Evolutionary conservation across 2,888 invertebrate species (phyloP).

Genomic region (Orthosia cruda): DNA sequence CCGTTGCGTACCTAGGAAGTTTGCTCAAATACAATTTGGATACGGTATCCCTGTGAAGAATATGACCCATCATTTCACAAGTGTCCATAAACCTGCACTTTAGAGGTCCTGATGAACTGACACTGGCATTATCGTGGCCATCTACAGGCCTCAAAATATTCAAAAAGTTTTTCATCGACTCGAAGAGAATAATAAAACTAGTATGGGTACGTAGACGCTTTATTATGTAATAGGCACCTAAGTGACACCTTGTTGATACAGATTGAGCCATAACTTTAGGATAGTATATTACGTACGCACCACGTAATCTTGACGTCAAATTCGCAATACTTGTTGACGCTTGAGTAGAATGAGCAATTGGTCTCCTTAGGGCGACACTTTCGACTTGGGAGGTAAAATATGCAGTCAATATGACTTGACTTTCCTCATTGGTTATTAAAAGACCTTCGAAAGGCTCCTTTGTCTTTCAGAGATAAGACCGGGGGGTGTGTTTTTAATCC

Average conservation of each 20-base stretch:
- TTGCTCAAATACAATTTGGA: no score
- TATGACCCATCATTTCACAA: no score
- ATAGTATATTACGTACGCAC: constrained; percentile 33
- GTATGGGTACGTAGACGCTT: not conserved
- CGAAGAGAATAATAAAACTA: no score
- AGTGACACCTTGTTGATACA: constrained; percentile 41
- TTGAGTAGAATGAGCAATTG: constrained; percentile 46
- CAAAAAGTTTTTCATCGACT: no score
- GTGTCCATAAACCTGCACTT: no score
- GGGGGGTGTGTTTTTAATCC: no score
- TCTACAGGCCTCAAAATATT: no score
- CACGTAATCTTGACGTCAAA: constrained; percentile 58
- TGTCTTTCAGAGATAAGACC: not conserved
- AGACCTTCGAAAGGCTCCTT: not conserved
- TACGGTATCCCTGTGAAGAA: no score
- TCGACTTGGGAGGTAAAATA: constrained; percentile 20
- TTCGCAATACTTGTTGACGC: constrained; percentile 61
- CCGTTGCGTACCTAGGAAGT: no score
- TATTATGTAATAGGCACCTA: constrained; percentile 10
- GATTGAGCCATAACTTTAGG: constrained; percentile 48
- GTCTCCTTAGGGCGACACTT: constrained; percentile 42
- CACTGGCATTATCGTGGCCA: no score
- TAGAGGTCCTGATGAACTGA: no score
- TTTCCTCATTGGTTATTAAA: not conserved
- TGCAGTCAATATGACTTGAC: not conserved